Percentiles rank a stretch among this genome's conserved stretches.
Evolutionary conservation across 2,113 vertebrate species (phyloP).

Genomic region (Corapipo altera): DNA sequence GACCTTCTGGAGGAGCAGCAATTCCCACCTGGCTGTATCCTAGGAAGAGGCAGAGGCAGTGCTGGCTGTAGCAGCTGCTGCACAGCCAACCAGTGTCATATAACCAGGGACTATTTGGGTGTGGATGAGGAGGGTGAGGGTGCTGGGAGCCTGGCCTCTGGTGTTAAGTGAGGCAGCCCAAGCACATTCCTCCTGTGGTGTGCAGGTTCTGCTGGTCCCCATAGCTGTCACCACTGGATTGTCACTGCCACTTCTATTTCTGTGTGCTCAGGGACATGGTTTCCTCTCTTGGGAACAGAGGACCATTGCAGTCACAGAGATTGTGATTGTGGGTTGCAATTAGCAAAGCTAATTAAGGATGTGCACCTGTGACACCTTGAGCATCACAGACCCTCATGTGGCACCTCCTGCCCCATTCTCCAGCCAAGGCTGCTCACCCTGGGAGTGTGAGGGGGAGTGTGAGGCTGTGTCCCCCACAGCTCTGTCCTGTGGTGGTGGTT

Average conservation of each 20-base stretch:
- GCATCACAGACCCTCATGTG: accelerated
- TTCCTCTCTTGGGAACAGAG: not conserved
- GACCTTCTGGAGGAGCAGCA: not conserved
- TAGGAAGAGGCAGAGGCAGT: not conserved
- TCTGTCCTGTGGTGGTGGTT: not conserved
- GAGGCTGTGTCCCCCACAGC: accelerated
- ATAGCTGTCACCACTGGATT: not conserved
- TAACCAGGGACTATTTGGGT: not conserved
- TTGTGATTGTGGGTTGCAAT: not conserved
- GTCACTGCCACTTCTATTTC: not conserved
- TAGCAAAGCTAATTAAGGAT: not conserved
- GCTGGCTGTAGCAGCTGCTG: not conserved
- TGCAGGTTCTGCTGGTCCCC: not conserved
- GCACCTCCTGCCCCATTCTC: not conserved
- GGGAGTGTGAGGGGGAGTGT: not conserved
- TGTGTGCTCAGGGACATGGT: accelerated
- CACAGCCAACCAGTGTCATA: accelerated
- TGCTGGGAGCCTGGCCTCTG: not conserved
- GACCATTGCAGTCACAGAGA: not conserved
- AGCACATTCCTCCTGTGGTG: not conserved
- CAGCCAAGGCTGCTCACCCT: accelerated
- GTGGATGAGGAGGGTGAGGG: not conserved
- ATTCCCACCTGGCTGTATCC: not conserved
- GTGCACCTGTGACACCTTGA: accelerated
- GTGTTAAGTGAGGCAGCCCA: not conserved